Evolutionary conservation across 2,888 invertebrate genomes (phyloP), one percentile per base, ranked within the genome.

Genomic region (Diabrotica balteata): DNA sequence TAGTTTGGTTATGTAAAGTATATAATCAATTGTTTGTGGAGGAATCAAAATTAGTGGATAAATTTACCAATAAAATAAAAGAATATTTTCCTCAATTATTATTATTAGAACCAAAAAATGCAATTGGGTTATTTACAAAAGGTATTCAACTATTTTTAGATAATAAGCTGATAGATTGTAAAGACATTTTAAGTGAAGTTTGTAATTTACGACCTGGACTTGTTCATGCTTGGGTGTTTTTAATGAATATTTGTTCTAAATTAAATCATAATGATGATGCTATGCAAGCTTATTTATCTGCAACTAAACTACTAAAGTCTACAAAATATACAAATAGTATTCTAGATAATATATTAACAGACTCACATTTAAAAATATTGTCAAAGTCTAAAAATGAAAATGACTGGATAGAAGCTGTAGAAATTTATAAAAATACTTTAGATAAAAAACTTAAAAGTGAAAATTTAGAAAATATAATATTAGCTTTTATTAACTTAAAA

Each of bases 1-100:
- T 88, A 66, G 89, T 89, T 79, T 90, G 89, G 88, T 86, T 90
- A 66, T 90, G 90, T 76, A 87, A 87, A 76, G 83, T 87, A 1
- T 89, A 86, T 77, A 86, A 86, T 67, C 88, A 90, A 76, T 70
- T 69, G 64, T 79, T 70, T 68, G 79, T 77, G 65, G 84, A 78
- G 78, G 81, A 73, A 68, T 80, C 72, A 59, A 22, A 67, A 50
- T 52, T 76, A 58, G 46, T 65, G 58, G 69, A 73, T 65, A 72
- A 66, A 7, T 66, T 69, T 65, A 68, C 60, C 58, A 65, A 71
- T 10, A 63, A 72, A 54, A 69, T 72, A 50, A 50, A 59, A 44
- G 53, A 82, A 51, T 86, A 88, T 79, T 84, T 86, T 60, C 84
- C 87, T 55, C 81, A 82, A 68, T 84, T 93, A 6, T 81, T 88